Evolutionary conservation across 2,113 vertebrate genomes (phyloP).

Genomic region (Urocitellus parryii): DNA sequence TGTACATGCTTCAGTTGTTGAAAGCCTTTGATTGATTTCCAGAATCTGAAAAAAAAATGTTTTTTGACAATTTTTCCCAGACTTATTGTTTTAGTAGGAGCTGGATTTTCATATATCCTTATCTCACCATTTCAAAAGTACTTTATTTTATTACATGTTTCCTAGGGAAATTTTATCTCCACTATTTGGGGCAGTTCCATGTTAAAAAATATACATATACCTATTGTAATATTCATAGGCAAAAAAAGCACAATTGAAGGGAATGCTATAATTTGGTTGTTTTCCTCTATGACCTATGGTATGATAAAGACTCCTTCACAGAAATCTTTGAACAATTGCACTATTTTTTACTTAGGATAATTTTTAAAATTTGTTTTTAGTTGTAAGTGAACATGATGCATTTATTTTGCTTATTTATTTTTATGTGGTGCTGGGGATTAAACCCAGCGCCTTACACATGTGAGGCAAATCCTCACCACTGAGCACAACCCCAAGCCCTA

Average conservation of each 20-base stretch:
- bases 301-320: not conserved
- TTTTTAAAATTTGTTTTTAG: not conserved
- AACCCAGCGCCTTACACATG: too few relatives aligned
- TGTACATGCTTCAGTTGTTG: not conserved
- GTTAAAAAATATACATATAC: not conserved
- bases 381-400: too few relatives aligned
- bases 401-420: too few relatives aligned
- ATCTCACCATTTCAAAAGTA: not conserved
- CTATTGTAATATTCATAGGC: not conserved
- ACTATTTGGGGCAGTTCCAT: not conserved
- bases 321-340: not conserved
- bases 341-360: not conserved
- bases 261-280: not conserved
- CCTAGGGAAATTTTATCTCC: not conserved
- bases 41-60: not conserved
- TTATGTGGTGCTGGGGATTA: too few relatives aligned
- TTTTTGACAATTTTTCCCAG: not conserved
- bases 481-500: not conserved
- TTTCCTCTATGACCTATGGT: not conserved
- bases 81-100: not conserved
- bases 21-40: not conserved
- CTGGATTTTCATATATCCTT: not conserved
- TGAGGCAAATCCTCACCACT: too few relatives aligned
- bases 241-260: not conserved
- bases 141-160: not conserved